Evolutionary conservation across 2,113 vertebrate genomes (phyloP), one percentile per base, ranked within the genome.

Genomic region (Caranx melampygus): DNA sequence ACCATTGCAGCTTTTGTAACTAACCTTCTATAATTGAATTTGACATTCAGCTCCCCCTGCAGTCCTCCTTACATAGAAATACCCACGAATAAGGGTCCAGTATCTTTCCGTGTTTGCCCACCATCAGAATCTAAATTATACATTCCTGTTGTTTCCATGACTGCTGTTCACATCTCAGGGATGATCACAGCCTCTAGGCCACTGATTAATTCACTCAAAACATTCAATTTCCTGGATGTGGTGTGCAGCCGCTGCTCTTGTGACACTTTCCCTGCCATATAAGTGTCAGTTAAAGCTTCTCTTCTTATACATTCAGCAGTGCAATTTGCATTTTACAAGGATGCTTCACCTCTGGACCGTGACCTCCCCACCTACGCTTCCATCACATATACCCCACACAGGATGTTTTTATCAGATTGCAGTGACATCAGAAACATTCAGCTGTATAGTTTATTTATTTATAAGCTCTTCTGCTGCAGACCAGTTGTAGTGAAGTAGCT

Each of bases 1-100:
- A 77, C 65, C 66, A 77, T 31, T 26, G 31, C 47, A 1, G 68
- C 60, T 61, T 79, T 80, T 77, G 13, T 72, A 49, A 10, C 33
- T 73, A 75, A 79, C 85, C 78, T 74, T 7, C 3, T 47, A 4
- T 82, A 67, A 85, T 85, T 85, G 31, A 77, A 88, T 79, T 88
- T 71, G 42, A 55, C 31, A 3, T 26, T 4, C 47, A 52, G 63
- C 47, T 59, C 64, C 49, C 58, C 31, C 61, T 26, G 49, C 54
- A 71, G 44, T 75, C 18, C 59, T 61, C 44, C 55, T 80, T 51
- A 60, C 34, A 72, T 42, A 63, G n/a, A 80, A 75, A 68, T 40
- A 31, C 63, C 44, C 15, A 9, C 51, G 33, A 21, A 40, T 18
- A 20, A 2, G 14, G 26, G 64, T 75, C 33, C 47, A n/a, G 33